A percentile compares a stretch with the other conserved stretches of the same genome.
Evolutionary conservation across 2,113 vertebrate species (phyloP).

Genomic region (Ranitomeya variabilis): DNA sequence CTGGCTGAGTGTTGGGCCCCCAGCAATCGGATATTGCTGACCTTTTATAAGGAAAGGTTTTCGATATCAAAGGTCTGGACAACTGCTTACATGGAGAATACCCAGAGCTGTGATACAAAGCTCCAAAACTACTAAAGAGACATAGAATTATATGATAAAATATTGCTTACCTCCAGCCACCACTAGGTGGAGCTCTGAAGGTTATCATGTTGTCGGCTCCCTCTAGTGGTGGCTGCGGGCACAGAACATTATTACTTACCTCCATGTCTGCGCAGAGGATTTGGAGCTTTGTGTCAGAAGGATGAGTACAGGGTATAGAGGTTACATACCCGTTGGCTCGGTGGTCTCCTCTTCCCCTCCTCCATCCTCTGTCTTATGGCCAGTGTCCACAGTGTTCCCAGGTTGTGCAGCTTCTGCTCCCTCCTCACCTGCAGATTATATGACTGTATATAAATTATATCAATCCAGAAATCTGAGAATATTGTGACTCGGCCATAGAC

Average conservation of each 20-base stretch:
- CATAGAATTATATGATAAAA: neutral
- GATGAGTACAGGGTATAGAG: too few species aligned
- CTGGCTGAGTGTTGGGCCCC: too few species aligned
- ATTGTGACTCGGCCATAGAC: too few species aligned
- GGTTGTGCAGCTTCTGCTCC: neutral
- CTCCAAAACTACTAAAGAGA: neutral
- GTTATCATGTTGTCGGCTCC: neutral
- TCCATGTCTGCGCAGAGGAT: neutral
- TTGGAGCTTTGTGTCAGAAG: neutral
- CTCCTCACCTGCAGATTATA: neutral
- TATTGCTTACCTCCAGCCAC: neutral
- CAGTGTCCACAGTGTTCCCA: too few species aligned
- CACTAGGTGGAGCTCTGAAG: neutral
- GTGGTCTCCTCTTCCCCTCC: neutral
- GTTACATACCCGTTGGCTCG: neutral
- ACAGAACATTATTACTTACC: neutral
- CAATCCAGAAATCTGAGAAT: too few species aligned
- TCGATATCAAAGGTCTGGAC: too few species aligned
- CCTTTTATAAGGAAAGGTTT: too few species aligned
- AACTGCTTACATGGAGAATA: too few species aligned
- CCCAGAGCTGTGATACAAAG: neutral
- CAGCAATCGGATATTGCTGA: too few species aligned
- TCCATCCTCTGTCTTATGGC: neutral
- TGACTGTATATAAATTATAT: too few species aligned
- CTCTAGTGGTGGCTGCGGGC: neutral